phyloP scores from a whole-genome alignment of 2,113 vertebrate genomes.

The Microcebus murinus region DNA sequence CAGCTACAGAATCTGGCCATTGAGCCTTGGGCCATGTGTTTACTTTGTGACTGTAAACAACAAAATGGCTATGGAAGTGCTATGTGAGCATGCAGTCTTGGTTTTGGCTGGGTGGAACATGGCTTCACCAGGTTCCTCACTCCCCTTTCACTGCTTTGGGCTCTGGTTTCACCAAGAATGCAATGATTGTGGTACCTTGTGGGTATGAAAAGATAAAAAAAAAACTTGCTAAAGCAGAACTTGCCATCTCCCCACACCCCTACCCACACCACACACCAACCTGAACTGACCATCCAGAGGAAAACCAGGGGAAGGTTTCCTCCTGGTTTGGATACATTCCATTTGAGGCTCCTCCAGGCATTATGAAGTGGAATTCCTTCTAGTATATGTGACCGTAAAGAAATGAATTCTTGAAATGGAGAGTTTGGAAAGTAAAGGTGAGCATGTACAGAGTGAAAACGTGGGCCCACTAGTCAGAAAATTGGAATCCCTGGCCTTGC shows the following conservation, averaged over 20 bases:
- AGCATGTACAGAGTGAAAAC: neutral
- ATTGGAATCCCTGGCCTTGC: neutral
- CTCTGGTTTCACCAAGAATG: neutral
- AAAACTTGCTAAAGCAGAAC: neutral
- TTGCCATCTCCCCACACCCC: neutral
- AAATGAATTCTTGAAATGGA: constrained; percentile 43
- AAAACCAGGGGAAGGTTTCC: neutral
- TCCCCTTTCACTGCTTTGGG: neutral
- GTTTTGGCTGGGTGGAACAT: neutral
- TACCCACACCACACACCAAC: neutral
- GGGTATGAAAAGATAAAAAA: neutral
- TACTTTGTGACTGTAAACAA: neutral
- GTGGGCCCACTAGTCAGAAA: neutral
- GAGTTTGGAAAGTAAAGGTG: neutral
- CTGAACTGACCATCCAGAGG: neutral
- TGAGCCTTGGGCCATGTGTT: neutral
- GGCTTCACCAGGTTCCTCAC: neutral
- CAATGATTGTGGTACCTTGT: neutral
- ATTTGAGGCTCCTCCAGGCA: neutral
- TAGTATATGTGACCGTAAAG: constrained; percentile 19
- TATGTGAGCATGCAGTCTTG: neutral
- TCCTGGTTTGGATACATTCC: neutral
- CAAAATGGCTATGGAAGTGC: neutral
- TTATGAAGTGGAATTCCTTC: constrained; percentile 52
- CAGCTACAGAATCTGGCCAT: neutral